These are phyloP conservation scores for Formicarius rufipectus DNA, from an alignment of 2,113 vertebrate species.

Conservation along the genomic window DNA sequence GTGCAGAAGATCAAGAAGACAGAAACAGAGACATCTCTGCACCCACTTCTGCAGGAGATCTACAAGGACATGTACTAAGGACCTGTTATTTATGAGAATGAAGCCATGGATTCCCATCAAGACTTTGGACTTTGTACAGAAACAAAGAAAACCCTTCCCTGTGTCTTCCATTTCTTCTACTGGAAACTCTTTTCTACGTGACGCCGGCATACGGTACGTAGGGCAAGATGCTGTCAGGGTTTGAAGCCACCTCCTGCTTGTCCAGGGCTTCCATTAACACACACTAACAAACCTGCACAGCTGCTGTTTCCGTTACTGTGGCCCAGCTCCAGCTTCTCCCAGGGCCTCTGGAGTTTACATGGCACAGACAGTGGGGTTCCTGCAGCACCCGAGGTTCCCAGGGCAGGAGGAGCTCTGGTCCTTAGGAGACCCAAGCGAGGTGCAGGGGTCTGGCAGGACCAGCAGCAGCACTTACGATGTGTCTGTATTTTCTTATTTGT, in stretches of 20 bases:
- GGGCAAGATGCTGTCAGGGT: background rate
- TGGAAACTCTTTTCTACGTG: slow-evolving; percentile 36
- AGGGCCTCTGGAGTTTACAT: background rate
- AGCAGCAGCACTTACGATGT: background rate
- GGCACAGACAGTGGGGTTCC: background rate
- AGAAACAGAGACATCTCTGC: slow-evolving; percentile 92
- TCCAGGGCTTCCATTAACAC: slow-evolving; percentile 19
- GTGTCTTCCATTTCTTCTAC: slow-evolving; percentile 64
- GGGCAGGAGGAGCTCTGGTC: background rate
- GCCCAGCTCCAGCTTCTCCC: background rate
- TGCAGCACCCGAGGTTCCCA: background rate
- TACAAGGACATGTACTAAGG: slow-evolving; percentile 98
- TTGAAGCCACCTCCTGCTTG: background rate
- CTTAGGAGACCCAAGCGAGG: background rate
- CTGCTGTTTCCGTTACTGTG: background rate
- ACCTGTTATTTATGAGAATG: slow-evolving; percentile 58
- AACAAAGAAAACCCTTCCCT: slow-evolving; percentile 23
- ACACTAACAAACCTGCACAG: slow-evolving; percentile 26
- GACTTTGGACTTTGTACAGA: slow-evolving; percentile 54
- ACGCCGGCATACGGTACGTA: background rate
- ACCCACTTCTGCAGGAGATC: slow-evolving; percentile 97
- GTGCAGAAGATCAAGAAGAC: slow-evolving; percentile 99
- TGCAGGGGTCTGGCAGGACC: background rate
- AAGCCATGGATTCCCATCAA: slow-evolving; percentile 66
- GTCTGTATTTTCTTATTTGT: background rate